Conservation (phyloP, 2,113 vertebrate genomes). For the Euleptes europaea region DNA sequence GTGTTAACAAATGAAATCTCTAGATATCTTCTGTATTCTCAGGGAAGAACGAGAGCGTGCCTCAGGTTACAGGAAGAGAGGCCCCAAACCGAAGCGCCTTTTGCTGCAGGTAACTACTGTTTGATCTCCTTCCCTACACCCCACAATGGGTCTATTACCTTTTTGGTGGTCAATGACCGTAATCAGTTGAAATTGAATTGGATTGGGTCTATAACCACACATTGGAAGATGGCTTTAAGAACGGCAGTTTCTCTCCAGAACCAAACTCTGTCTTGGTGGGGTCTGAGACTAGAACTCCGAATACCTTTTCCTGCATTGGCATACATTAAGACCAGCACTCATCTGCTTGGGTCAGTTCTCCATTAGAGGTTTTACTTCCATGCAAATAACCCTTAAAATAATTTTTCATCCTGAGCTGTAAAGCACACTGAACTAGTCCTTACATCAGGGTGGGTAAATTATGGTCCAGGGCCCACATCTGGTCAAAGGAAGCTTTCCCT, state of each 20-base stretch:
- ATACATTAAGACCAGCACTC: not conserved
- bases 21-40: conserved; percentile 46
- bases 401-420: too few species aligned
- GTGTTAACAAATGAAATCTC: conserved; percentile 15
- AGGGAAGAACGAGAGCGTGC: conserved; percentile 94
- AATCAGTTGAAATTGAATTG: too few species aligned
- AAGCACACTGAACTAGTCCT: not conserved
- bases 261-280: not conserved
- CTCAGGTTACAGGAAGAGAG: conserved; percentile 94
- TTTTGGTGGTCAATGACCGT: too few species aligned
- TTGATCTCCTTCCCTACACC: not conserved
- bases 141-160: too few species aligned
- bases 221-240: not conserved
- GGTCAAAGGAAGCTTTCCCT: too few species aligned
- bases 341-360: not conserved
- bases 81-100: conserved; percentile 92
- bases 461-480: too few species aligned
- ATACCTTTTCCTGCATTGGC: not conserved
- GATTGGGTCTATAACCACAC: too few species aligned
- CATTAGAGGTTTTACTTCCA: not conserved
- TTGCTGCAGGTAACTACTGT: conserved; percentile 87
- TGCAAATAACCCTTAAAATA: not conserved
- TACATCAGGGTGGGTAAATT: not conserved
- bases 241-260: not conserved
- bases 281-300: not conserved